phyloP scores from a whole-genome alignment of 2,797 vertebrate species.

The Psittacula echo region DNA sequence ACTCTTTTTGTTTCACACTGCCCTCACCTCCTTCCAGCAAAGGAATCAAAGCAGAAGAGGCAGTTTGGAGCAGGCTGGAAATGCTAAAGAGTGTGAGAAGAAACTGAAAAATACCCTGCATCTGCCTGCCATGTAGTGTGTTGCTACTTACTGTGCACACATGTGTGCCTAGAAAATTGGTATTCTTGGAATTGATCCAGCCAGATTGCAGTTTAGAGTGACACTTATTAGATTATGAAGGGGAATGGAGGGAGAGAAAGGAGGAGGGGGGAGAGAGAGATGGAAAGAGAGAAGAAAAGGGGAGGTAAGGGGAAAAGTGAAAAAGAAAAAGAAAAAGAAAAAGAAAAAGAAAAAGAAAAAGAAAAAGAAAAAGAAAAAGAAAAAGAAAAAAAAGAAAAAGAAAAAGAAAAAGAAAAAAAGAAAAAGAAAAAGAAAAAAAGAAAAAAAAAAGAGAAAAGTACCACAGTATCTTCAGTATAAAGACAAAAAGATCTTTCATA shows the following conservation, averaged over 20 bases:
- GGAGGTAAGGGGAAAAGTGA: background rate
- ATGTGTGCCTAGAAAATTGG: background rate
- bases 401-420: background rate
- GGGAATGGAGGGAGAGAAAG: rapidly evolving
- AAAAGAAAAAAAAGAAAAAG: too few species aligned
- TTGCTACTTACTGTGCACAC: background rate
- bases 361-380: too few species aligned
- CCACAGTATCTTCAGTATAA: background rate
- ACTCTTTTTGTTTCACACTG: background rate
- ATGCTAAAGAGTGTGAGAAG: constrained; percentile 5
- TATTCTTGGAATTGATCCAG: background rate
- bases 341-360: too few species aligned
- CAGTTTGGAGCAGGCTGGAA: background rate
- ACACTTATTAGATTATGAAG: background rate
- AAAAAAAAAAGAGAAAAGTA: background rate
- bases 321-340: background rate
- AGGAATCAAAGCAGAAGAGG: constrained; percentile 22
- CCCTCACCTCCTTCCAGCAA: background rate
- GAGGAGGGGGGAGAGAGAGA: background rate
- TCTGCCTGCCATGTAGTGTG: background rate
- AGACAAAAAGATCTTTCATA: background rate
- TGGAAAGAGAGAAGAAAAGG: background rate
- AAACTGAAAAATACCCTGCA: background rate
- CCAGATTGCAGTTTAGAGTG: background rate
- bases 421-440: background rate